These are phyloP conservation scores for Zygothrica quintamaculata DNA, from an alignment of 2,888 invertebrate species.

Conservation along the genomic window DNA sequence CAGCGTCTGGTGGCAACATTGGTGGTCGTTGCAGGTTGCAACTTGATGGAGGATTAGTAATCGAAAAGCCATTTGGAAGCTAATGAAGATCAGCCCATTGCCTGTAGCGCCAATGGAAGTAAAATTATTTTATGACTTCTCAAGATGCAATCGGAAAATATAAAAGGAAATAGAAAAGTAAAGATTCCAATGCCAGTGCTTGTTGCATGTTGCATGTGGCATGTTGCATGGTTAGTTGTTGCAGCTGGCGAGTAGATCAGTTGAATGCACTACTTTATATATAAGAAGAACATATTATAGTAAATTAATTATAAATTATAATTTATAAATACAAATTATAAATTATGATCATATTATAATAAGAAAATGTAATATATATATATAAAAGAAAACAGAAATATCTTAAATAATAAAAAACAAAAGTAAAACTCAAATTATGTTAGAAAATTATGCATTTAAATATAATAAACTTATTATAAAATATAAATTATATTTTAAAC, in stretches of 20 bases:
- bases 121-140: slow-evolving; percentile 20
- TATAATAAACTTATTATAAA: no score
- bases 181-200: neutral
- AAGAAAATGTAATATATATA: no score
- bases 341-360: no score
- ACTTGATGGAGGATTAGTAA: slow-evolving; percentile 33
- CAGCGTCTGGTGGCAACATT: slow-evolving; percentile 1
- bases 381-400: no score
- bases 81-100: slow-evolving; percentile 76
- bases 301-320: no score
- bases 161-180: neutral
- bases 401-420: no score
- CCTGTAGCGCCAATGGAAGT: slow-evolving; percentile 66
- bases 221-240: no score
- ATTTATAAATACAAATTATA: no score
- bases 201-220: neutral
- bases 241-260: neutral
- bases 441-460: no score
- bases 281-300: no score
- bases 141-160: neutral
- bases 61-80: slow-evolving; percentile 58
- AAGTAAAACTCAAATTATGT: no score
- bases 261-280: neutral
- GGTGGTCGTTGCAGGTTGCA: slow-evolving; percentile 50
- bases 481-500: no score